These are phyloP conservation scores for Microctonus brassicae DNA, from an alignment of 2,888 invertebrate species.

Conservation along the genomic window DNA sequence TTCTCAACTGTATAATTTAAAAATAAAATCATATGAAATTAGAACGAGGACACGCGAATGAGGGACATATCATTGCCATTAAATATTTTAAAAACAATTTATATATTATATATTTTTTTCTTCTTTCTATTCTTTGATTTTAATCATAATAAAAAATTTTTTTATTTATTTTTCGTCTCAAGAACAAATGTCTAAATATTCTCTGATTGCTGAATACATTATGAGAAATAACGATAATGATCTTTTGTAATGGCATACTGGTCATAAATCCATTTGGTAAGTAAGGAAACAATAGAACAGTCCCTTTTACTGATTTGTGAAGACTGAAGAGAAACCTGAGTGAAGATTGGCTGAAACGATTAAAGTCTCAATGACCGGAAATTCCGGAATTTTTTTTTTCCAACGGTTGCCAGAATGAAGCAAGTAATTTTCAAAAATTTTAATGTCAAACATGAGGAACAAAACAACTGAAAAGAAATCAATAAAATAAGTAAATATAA, in stretches of 20 bases:
- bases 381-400: constrained; percentile 24
- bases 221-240: neutral
- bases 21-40: constrained; percentile 22
- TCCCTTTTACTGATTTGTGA: constrained; percentile 1
- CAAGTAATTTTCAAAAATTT: constrained; percentile 14
- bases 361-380: constrained; percentile 37
- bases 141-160: neutral
- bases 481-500: neutral
- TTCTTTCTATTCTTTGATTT: neutral
- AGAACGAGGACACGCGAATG: constrained; percentile 18
- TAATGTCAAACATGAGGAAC: neutral
- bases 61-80: constrained; percentile 30
- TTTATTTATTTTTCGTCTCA: neutral
- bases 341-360: constrained; percentile 18
- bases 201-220: neutral
- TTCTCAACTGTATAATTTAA: constrained; percentile 6
- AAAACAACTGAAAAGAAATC: neutral
- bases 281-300: constrained; percentile 18
- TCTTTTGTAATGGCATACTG: neutral
- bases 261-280: constrained; percentile 8
- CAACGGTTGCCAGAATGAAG: constrained; percentile 7
- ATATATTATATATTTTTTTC: neutral
- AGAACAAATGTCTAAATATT: neutral
- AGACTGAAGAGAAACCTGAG: constrained; percentile 8
- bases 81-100: constrained; percentile 1